phyloP scores from a whole-genome alignment of 53 echinoderm and acorn worm species.

The Holothuria scabra region DNA sequence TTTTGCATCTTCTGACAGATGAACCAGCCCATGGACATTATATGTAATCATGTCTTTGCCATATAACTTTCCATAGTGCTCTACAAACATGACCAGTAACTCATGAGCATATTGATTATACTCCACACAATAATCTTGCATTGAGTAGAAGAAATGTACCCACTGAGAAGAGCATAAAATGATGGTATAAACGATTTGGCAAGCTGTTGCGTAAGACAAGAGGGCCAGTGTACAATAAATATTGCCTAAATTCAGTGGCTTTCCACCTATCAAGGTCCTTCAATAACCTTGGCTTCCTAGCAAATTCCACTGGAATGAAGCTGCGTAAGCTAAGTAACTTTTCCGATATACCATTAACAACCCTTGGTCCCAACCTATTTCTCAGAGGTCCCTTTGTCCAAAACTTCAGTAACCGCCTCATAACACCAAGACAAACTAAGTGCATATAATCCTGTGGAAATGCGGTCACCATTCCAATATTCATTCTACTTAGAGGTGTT shows the following conservation, averaged over 20 bases:
- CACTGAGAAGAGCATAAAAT: constrained; percentile 58
- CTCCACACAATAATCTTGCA: constrained; percentile 2
- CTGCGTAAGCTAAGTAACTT: background rate
- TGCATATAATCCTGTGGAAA: constrained; percentile 52
- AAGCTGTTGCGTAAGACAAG: constrained; percentile 40
- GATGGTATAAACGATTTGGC: constrained; percentile 32
- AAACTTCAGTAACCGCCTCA: constrained; percentile 31
- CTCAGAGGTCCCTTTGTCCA: constrained; percentile 38
- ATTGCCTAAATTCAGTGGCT: constrained; percentile 71
- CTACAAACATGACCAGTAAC: constrained; percentile 60
- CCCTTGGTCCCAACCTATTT: constrained; percentile 38
- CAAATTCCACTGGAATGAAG: constrained; percentile 44
- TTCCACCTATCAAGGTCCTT: constrained; percentile 67
- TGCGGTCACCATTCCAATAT: constrained; percentile 26
- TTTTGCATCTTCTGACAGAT: too few relatives aligned
- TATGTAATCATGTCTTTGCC: too few relatives aligned
- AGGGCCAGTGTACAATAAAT: constrained; percentile 67
- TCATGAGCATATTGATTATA: constrained; percentile 58
- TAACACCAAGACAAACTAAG: constrained; percentile 51
- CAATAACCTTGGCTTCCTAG: constrained; percentile 50
- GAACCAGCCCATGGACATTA: too few relatives aligned
- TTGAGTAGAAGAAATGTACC: constrained; percentile 55
- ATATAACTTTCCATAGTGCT: constrained; percentile 61
- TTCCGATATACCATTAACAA: background rate
- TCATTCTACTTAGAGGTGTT: background rate